phyloP scores from a whole-genome alignment of 2,888 invertebrate genomes.

The Tridacna crocea region DNA sequence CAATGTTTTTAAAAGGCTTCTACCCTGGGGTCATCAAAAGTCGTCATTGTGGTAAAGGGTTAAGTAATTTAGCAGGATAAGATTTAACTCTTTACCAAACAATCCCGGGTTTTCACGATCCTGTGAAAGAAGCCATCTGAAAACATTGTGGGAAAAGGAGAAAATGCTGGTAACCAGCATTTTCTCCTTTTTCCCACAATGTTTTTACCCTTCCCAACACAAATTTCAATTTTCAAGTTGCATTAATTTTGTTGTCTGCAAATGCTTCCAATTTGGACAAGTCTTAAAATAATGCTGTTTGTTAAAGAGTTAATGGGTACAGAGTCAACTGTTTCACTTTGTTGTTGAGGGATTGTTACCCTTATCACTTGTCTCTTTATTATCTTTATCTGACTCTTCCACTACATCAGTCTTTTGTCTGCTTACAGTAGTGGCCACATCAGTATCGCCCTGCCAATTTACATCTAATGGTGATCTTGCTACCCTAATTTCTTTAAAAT shows the following conservation, averaged over 20 bases:
- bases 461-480: too few species aligned
- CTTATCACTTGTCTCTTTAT: too few species aligned
- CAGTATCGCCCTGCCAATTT: too few species aligned
- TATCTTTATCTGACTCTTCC: too few species aligned
- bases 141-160: neutral
- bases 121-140: neutral
- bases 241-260: neutral
- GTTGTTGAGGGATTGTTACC: too few species aligned
- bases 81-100: neutral
- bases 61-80: too few species aligned
- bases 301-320: neutral
- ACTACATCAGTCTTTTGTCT: too few species aligned
- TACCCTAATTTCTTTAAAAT: too few species aligned
- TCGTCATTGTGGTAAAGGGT: neutral
- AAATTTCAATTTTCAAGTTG: neutral
- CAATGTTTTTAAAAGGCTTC: neutral
- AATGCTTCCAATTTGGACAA: neutral
- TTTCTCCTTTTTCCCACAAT: conserved; percentile 3
- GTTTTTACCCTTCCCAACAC: neutral
- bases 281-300: neutral
- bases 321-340: too few species aligned
- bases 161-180: neutral
- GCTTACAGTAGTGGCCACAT: too few species aligned
- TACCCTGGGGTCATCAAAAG: neutral
- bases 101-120: neutral